These are phyloP conservation scores for Asarcornis scutulata DNA, from an alignment of 2,113 vertebrate species.

Conservation along the genomic window DNA sequence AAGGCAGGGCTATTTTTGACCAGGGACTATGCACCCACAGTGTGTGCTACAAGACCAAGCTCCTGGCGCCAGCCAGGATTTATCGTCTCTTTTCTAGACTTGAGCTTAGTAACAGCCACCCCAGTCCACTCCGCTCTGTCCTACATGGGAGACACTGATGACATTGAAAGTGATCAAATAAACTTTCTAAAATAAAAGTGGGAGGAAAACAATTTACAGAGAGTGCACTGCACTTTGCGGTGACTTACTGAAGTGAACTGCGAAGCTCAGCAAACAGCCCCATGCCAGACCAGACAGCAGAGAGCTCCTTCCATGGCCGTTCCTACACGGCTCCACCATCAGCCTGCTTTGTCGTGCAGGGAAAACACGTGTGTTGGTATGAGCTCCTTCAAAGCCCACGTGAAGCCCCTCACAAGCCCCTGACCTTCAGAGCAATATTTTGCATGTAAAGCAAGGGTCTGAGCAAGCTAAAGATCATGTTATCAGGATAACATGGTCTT, in stretches of 20 bases:
- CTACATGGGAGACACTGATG: background rate
- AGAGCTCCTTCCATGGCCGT: background rate
- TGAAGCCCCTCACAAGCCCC: background rate
- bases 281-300: background rate
- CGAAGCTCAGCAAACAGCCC: background rate
- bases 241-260: background rate
- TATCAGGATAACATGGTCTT: background rate
- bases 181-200: background rate
- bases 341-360: background rate
- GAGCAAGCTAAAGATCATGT: background rate
- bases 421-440: background rate
- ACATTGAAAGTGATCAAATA: background rate
- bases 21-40: too few relatives aligned
- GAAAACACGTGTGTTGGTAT: fast-evolving
- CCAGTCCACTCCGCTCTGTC: background rate
- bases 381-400: background rate
- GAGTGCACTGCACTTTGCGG: background rate
- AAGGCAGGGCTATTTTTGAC: too few relatives aligned
- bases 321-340: background rate
- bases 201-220: background rate
- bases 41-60: too few relatives aligned
- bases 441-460: background rate
- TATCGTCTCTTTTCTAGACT: background rate
- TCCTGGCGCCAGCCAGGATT: background rate
- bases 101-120: background rate